Evolutionary conservation across 1,140 invertebrate species (phyloP).

Genomic region (Cydia amplana): DNA sequence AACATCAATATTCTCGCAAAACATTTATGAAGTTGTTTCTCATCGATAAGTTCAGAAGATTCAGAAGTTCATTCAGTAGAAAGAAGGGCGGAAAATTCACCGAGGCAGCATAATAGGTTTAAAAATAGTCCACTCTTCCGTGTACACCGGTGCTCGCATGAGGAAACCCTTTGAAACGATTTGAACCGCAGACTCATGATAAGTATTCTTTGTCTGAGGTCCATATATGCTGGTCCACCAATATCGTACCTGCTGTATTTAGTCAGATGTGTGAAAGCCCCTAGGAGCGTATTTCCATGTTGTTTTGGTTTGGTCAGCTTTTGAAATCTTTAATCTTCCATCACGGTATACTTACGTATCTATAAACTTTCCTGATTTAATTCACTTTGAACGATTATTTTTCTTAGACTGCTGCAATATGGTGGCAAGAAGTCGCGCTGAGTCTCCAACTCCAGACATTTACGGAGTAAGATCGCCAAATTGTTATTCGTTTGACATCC

Average conservation of each 20-base stretch:
- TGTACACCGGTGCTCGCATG: background rate
- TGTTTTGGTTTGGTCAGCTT: too few species aligned
- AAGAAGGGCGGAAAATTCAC: background rate
- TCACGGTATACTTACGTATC: too few species aligned
- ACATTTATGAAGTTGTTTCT: background rate
- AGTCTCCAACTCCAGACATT: too few species aligned
- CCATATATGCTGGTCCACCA: background rate
- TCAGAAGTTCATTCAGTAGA: background rate
- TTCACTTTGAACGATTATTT: too few species aligned
- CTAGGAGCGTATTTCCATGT: too few species aligned
- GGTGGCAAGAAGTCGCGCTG: too few species aligned
- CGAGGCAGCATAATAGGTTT: background rate
- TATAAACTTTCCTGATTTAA: too few species aligned
- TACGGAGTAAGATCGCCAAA: too few species aligned
- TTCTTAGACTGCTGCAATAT: too few species aligned
- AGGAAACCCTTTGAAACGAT: background rate
- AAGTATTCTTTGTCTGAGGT: background rate
- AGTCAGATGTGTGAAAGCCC: too few species aligned
- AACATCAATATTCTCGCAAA: background rate
- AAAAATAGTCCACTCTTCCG: background rate
- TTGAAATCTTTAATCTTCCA: too few species aligned
- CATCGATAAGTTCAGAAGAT: background rate
- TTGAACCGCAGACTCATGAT: background rate
- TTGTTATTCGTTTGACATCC: too few species aligned
- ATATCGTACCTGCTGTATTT: background rate